These are phyloP conservation scores for Columba janthina DNA, from an alignment of 2,113 vertebrate species.

Conservation along the genomic window DNA sequence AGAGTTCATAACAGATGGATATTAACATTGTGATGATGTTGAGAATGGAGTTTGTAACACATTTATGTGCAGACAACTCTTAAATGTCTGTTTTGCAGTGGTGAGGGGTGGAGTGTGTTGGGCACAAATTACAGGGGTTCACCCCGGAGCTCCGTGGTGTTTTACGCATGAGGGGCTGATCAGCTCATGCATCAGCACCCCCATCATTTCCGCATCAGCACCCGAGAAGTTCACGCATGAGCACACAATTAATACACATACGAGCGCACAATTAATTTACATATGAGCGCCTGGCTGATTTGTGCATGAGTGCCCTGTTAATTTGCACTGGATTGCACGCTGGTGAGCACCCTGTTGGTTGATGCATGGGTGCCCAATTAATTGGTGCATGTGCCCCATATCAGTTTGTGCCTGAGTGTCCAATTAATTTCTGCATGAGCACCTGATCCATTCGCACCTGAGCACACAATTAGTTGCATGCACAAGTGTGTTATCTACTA, in stretches of 20 bases:
- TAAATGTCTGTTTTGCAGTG: accelerated
- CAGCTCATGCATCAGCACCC: neutral
- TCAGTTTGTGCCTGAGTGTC: neutral
- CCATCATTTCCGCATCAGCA: neutral
- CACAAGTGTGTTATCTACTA: slow-evolving; percentile 8
- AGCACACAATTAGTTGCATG: neutral
- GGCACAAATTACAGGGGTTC: neutral
- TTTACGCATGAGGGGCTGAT: neutral
- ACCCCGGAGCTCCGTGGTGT: accelerated
- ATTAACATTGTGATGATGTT: neutral
- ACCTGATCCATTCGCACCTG: neutral
- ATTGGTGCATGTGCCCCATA: neutral
- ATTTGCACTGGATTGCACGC: accelerated
- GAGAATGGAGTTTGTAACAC: neutral
- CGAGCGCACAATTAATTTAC: neutral
- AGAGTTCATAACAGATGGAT: neutral
- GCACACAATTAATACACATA: neutral
- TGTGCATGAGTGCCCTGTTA: neutral
- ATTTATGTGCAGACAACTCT: neutral
- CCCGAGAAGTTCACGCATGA: neutral
- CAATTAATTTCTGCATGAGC: neutral
- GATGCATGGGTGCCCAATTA: neutral
- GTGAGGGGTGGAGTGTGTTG: neutral
- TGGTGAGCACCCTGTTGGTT: neutral
- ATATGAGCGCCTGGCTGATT: neutral